Conservation (phyloP, 1,140 invertebrate genomes). For the Mamestra configurata region DNA sequence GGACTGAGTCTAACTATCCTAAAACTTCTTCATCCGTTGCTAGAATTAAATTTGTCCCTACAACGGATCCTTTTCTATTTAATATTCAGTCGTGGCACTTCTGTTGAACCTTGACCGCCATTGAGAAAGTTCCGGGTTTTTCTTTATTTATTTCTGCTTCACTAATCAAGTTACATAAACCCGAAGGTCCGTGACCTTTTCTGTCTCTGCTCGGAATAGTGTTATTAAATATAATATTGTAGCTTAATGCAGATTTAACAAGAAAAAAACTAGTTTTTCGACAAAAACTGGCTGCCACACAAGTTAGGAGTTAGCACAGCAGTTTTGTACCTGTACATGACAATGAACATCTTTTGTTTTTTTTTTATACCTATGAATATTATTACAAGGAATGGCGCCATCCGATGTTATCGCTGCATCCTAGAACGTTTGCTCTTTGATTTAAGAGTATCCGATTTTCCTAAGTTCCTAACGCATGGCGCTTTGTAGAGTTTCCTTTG, state of each 20-base stretch:
- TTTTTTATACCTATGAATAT: too few relatives aligned
- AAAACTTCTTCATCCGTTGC: too few relatives aligned
- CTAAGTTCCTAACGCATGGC: too few relatives aligned
- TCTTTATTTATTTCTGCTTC: background rate
- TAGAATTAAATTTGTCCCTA: too few relatives aligned
- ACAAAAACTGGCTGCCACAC: conserved; percentile 3
- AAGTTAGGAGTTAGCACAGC: background rate
- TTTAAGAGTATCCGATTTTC: too few relatives aligned
- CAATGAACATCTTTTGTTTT: background rate
- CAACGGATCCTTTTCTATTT: too few relatives aligned
- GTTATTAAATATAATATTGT: background rate
- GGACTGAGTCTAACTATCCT: too few relatives aligned
- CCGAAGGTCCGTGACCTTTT: conserved; percentile 32
- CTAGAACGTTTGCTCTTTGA: background rate
- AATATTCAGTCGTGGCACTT: too few relatives aligned
- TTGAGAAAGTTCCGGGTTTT: conserved; percentile 9
- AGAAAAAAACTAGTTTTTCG: conserved; percentile 18
- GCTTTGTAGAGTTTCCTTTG: too few relatives aligned
- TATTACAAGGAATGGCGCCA: too few relatives aligned
- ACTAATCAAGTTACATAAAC: conserved; percentile 8
- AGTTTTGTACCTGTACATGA: conserved; percentile 13
- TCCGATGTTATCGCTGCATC: too few relatives aligned
- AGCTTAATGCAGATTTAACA: background rate
- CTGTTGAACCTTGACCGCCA: conserved; percentile 3
- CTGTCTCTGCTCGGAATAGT: background rate